Conservation (phyloP, 2,113 vertebrate genomes). For the Phyllostomus discolor region DNA sequence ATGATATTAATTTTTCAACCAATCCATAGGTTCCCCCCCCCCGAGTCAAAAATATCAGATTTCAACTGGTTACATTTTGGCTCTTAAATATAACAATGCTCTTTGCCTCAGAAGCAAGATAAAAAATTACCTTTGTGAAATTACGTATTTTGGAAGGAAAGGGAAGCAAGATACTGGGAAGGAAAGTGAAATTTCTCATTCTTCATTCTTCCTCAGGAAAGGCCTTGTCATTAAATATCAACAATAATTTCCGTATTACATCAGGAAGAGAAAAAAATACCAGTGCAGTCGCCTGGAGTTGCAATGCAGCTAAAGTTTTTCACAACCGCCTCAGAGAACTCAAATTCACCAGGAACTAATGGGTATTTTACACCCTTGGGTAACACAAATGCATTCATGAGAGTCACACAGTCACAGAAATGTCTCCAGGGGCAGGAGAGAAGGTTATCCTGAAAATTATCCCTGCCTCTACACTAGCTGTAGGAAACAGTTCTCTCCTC, state of each 20-base stretch:
- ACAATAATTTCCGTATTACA: slow-evolving; percentile 22
- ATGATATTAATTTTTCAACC: background rate
- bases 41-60: slow-evolving; percentile 39
- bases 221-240: slow-evolving; percentile 41
- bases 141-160: slow-evolving; percentile 31
- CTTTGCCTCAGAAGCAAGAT: slow-evolving; percentile 27
- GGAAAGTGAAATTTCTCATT: slow-evolving; percentile 29
- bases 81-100: slow-evolving; percentile 24
- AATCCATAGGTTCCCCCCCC: slow-evolving; percentile 20
- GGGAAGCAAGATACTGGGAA: background rate
- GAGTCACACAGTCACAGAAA: background rate
- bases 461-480: background rate
- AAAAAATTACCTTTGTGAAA: slow-evolving; percentile 34
- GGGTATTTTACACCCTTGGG: background rate
- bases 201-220: slow-evolving; percentile 38
- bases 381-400: background rate
- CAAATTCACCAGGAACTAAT: background rate
- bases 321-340: background rate
- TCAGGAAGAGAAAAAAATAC: slow-evolving; percentile 5
- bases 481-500: background rate
- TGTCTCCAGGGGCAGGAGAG: background rate
- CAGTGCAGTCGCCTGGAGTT: background rate
- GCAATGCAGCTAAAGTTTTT: background rate
- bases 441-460: slow-evolving; percentile 26
- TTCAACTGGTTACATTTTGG: slow-evolving; percentile 29